phyloP scores from a whole-genome alignment of 1,140 invertebrate genomes.

The Drosophila elegans region DNA sequence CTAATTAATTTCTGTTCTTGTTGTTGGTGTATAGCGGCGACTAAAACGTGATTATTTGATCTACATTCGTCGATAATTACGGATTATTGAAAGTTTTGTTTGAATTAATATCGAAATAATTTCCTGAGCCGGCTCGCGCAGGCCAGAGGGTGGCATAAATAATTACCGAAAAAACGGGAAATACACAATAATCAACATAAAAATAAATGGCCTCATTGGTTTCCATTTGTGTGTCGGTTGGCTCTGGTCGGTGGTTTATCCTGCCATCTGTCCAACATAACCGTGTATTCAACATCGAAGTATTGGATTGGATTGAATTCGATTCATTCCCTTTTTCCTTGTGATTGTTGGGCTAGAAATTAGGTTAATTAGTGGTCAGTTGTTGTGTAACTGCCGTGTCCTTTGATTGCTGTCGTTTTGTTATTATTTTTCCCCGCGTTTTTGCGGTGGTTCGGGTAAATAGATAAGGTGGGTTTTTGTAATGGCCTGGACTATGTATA shows the following conservation, averaged over 20 bases:
- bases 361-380: conserved; percentile 80
- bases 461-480: conserved; percentile 1
- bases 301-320: background rate
- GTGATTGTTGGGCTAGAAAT: conserved; percentile 57
- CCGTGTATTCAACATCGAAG: background rate
- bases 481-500: background rate
- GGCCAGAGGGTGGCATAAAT: conserved; percentile 51
- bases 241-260: conserved; percentile 27
- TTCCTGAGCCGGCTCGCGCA: conserved; percentile 19
- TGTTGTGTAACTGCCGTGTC: conserved; percentile 58
- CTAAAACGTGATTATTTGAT: conserved; percentile 79
- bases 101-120: conserved; percentile 82
- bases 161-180: conserved; percentile 57
- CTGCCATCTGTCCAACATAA: conserved; percentile 8
- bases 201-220: conserved; percentile 58
- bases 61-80: conserved; percentile 77
- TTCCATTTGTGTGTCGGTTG: conserved; percentile 16
- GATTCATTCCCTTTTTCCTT: conserved; percentile 1
- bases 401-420: conserved; percentile 49
- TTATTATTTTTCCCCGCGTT: conserved; percentile 16
- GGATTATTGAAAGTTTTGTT: conserved; percentile 82
- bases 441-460: background rate
- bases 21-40: conserved; percentile 15
- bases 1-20: conserved; percentile 70
- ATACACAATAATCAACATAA: conserved; percentile 46